Evolutionary conservation across 2,113 vertebrate species (phyloP).

Genomic region (Crotalus tigris): DNA sequence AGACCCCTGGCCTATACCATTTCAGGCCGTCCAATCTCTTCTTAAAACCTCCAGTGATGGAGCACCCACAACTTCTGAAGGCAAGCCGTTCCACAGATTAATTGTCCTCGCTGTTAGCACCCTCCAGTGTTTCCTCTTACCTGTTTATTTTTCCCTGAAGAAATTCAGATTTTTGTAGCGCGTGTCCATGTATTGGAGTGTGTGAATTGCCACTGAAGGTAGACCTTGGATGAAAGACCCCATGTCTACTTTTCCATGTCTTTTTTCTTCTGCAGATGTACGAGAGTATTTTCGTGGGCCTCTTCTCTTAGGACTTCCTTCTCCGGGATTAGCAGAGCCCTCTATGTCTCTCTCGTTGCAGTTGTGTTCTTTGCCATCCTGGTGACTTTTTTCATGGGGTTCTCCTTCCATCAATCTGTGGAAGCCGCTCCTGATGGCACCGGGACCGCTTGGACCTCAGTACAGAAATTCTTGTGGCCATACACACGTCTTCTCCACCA

Average conservation of each 20-base stretch:
- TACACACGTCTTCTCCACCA: slow-evolving; percentile 82
- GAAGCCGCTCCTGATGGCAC: slow-evolving; percentile 84
- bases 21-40: no score
- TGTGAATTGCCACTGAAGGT: background rate
- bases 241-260: background rate
- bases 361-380: slow-evolving; percentile 80
- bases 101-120: no score
- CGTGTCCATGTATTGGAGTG: background rate
- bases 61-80: no score
- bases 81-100: no score
- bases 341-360: slow-evolving; percentile 77
- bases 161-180: background rate
- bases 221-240: no score
- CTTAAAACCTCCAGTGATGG: no score
- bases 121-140: no score
- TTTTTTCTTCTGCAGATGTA: slow-evolving; percentile 46
- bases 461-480: slow-evolving; percentile 92
- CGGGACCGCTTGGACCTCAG: slow-evolving; percentile 83
- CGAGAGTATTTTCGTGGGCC: slow-evolving; percentile 39
- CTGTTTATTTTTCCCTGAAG: no score
- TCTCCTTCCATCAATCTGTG: slow-evolving; percentile 82
- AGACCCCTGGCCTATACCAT: no score
- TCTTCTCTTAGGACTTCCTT: slow-evolving; percentile 59
- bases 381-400: slow-evolving; percentile 79
- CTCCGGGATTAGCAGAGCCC: slow-evolving; percentile 62